Conservation (phyloP, 2,113 vertebrate species). For the Callipepla squamata region DNA sequence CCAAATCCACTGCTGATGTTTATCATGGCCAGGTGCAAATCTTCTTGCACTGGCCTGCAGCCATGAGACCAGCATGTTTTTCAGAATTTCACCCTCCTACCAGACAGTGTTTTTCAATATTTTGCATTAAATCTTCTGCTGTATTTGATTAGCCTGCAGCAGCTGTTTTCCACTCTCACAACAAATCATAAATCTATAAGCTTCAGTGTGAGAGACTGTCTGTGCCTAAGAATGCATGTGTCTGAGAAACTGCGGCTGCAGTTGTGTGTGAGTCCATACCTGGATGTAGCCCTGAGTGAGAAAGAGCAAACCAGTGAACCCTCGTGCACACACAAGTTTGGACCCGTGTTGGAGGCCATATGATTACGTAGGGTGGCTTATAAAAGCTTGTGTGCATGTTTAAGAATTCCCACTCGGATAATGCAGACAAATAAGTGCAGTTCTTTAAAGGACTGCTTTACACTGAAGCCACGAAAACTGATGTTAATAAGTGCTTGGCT, state of each 20-base stretch:
- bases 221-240: conserved; percentile 1
- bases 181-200: conserved; percentile 63
- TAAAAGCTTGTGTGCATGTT: fast-evolving
- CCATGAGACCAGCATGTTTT: conserved; percentile 28
- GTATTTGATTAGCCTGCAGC: conserved; percentile 64
- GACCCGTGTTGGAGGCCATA: fast-evolving
- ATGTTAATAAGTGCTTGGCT: fast-evolving
- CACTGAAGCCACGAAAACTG: fast-evolving
- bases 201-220: conserved; percentile 33
- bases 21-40: conserved; percentile 49
- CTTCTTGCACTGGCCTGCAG: background rate
- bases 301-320: background rate
- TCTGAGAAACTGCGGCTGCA: background rate
- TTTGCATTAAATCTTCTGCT: conserved; percentile 65
- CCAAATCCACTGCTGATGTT: conserved; percentile 20
- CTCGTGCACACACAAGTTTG: fast-evolving
- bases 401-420: background rate
- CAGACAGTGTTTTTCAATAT: conserved; percentile 60
- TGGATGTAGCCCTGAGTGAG: background rate
- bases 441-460: fast-evolving
- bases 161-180: conserved; percentile 72
- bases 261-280: background rate
- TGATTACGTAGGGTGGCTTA: fast-evolving
- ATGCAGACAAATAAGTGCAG: fast-evolving
- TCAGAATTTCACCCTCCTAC: conserved; percentile 23